Percentiles rank a stretch among this genome's conserved stretches.
Evolutionary conservation across 2,888 invertebrate genomes (phyloP).

Genomic region (Agriopis marginaria): DNA sequence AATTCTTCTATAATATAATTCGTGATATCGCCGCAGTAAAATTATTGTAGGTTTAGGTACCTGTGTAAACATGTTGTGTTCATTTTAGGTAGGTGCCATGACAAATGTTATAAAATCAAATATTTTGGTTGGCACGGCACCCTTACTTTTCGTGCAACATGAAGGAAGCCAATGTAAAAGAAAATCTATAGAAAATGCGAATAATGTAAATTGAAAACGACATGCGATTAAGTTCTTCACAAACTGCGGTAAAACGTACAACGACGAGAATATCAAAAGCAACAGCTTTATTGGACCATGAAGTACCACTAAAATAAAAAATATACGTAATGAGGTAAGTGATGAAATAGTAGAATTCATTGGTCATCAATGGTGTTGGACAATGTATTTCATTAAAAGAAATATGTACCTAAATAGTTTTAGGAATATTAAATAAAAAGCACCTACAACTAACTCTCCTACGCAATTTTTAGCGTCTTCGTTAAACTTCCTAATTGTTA

Average conservation of each 20-base stretch:
- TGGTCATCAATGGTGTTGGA: not conserved
- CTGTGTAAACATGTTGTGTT: slow-evolving; percentile 18
- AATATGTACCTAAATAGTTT: not conserved
- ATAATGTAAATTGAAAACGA: slow-evolving; percentile 9
- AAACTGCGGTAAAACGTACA: slow-evolving; percentile 11
- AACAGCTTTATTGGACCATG: not conserved
- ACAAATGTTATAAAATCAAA: slow-evolving; percentile 13
- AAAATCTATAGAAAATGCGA: slow-evolving; percentile 7
- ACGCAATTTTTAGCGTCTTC: not conserved
- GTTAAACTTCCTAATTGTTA: not conserved
- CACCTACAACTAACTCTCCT: not conserved
- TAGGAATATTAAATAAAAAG: not conserved
- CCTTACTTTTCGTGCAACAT: slow-evolving; percentile 33
- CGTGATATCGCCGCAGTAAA: not conserved
- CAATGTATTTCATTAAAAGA: not conserved
- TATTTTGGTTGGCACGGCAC: slow-evolving; percentile 23
- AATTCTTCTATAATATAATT: not conserved
- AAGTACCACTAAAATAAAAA: slow-evolving; percentile 1
- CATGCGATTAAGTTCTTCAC: slow-evolving; percentile 24
- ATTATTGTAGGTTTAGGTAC: not conserved
- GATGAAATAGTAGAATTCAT: slow-evolving; percentile 4
- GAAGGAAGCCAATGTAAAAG: slow-evolving; percentile 2
- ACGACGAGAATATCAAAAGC: slow-evolving; percentile 12
- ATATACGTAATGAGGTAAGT: slow-evolving; percentile 7
- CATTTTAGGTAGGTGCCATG: slow-evolving; percentile 17